Conservation (phyloP, 2,113 vertebrate genomes). For the Bungarus multicinctus region DNA sequence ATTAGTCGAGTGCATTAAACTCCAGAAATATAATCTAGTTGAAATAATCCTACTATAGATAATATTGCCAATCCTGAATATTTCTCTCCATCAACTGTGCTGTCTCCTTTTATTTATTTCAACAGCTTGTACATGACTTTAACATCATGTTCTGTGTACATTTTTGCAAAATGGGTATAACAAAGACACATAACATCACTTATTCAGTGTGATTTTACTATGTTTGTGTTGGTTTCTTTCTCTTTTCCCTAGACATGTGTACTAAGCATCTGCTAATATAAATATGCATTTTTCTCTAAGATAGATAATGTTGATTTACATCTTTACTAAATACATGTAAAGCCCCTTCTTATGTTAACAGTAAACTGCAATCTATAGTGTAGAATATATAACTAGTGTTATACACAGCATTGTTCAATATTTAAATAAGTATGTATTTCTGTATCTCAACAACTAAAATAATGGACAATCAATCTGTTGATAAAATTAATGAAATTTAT, state of each 20-base stretch:
- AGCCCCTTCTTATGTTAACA: constrained; percentile 24
- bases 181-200: constrained; percentile 50
- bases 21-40: background rate
- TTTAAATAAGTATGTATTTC: constrained; percentile 27
- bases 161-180: constrained; percentile 64
- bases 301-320: constrained; percentile 39
- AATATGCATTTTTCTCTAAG: constrained; percentile 39
- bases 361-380: background rate
- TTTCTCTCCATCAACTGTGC: constrained; percentile 39
- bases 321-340: constrained; percentile 33
- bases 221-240: constrained; percentile 37
- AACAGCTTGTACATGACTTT: constrained; percentile 61
- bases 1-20: background rate
- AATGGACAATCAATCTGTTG: background rate
- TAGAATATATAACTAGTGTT: constrained; percentile 37
- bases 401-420: constrained; percentile 59
- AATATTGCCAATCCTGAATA: constrained; percentile 14
- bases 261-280: constrained; percentile 45
- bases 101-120: constrained; percentile 48
- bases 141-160: constrained; percentile 48
- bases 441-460: constrained; percentile 3
- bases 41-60: background rate
- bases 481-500: background rate
- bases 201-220: constrained; percentile 31
- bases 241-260: constrained; percentile 12